A percentile compares a stretch with the other conserved stretches of the same genome.
Evolutionary conservation across 2,888 invertebrate genomes (phyloP).

Genomic region (Eupithecia abbreviata): DNA sequence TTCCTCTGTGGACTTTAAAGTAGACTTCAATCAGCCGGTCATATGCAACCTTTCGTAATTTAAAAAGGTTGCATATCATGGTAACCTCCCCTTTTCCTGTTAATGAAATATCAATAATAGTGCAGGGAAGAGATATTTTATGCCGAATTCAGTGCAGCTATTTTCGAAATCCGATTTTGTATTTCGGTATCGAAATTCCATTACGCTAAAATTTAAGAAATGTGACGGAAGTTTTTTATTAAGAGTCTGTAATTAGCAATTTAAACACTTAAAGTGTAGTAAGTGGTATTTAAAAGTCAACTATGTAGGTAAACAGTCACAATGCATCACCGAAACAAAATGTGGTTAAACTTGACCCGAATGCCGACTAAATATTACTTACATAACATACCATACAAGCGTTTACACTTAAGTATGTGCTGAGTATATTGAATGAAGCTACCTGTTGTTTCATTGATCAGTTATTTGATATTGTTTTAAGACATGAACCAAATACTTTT

Average conservation of each 20-base stretch:
- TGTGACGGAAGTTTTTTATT: neutral
- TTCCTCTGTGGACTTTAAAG: slow-evolving; percentile 7
- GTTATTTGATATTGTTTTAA: slow-evolving; percentile 19
- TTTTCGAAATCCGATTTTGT: neutral
- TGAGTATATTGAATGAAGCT: slow-evolving; percentile 25
- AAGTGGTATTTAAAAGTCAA: slow-evolving; percentile 2
- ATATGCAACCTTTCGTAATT: slow-evolving; percentile 5
- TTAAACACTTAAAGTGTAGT: neutral
- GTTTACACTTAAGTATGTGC: slow-evolving; percentile 19
- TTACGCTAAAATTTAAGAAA: neutral
- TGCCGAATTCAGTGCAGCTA: neutral
- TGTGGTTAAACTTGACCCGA: slow-evolving; percentile 45
- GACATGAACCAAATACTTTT: neutral
- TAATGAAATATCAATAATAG: neutral
- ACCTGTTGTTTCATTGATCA: slow-evolving; percentile 16
- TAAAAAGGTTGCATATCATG: neutral
- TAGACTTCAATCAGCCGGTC: neutral
- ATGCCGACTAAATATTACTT: slow-evolving; percentile 34
- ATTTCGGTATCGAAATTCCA: neutral
- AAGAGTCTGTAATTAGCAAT: neutral
- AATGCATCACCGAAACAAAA: slow-evolving; percentile 37
- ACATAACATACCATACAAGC: slow-evolving; percentile 40
- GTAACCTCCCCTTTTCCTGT: neutral
- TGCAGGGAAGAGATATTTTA: neutral
- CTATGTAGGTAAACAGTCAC: slow-evolving; percentile 10